These are phyloP conservation scores for Psittacara wagleri DNA, from an alignment of 2,113 vertebrate genomes.

Conservation along the genomic window DNA sequence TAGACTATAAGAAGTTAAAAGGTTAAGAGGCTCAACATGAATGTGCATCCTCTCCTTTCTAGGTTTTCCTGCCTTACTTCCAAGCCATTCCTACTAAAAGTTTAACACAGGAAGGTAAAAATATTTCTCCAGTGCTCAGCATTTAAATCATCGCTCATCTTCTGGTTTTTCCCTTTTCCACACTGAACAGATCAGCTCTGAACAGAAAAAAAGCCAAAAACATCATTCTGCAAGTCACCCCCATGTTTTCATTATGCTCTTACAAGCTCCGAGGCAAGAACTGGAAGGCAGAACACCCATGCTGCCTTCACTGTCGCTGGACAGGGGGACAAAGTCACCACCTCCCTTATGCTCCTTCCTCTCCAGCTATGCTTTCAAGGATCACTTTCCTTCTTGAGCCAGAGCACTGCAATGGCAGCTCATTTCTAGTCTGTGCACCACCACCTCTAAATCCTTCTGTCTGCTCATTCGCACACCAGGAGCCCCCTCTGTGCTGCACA, in stretches of 20 bases:
- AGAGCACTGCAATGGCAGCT: background rate
- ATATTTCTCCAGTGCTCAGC: background rate
- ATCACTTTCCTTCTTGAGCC: background rate
- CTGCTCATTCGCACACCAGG: no score
- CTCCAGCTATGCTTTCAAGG: background rate
- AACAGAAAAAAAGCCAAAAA: background rate
- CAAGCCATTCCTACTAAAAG: background rate
- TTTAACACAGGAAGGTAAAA: background rate
- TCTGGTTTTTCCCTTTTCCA: background rate
- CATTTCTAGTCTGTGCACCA: background rate
- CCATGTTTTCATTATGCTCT: background rate
- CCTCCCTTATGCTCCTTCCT: background rate
- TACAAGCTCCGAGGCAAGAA: background rate
- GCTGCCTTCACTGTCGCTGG: background rate
- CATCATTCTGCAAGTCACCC: background rate
- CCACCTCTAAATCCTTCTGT: background rate
- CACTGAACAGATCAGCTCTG: background rate
- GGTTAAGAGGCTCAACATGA: rapidly evolving
- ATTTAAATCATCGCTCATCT: background rate
- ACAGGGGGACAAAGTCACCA: rapidly evolving
- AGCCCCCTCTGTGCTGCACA: background rate
- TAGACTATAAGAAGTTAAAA: background rate
- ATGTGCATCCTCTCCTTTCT: background rate
- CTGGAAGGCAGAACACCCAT: background rate
- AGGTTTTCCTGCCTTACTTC: background rate